Percentiles rank a stretch among this genome's conserved stretches.
Conservation (phyloP, 1,140 invertebrate genomes). For the Drosophila ficusphila region DNA sequence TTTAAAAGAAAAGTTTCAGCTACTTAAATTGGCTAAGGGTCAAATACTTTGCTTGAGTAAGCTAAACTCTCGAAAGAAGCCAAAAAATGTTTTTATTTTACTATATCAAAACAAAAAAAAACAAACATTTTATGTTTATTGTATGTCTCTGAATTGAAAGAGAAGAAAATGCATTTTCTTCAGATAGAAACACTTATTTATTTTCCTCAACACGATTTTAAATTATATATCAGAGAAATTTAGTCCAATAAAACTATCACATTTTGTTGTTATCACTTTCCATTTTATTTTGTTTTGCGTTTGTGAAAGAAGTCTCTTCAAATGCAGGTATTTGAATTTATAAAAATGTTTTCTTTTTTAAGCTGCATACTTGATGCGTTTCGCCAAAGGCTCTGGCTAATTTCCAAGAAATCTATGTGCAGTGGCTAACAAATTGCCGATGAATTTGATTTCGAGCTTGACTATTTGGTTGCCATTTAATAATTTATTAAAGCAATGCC, state of each 20-base stretch:
- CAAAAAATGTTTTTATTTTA: no score
- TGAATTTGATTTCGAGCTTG: conserved; percentile 26
- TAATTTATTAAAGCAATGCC: conserved; percentile 56
- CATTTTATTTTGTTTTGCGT: background rate
- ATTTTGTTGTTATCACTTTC: background rate
- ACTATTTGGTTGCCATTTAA: conserved; percentile 13
- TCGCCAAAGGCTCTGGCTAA: conserved; percentile 2
- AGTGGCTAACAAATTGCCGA: conserved; percentile 28
- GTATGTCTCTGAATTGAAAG: no score
- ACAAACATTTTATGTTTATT: no score
- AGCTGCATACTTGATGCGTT: conserved; percentile 7
- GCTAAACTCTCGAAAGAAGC: no score
- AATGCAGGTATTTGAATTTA: conserved; percentile 1
- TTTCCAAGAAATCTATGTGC: conserved; percentile 9
- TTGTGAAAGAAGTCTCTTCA: background rate
- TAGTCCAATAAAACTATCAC: background rate
- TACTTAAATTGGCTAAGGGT: background rate
- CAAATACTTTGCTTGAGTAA: background rate
- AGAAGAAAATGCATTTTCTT: no score
- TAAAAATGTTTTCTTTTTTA: background rate
- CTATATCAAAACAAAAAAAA: no score
- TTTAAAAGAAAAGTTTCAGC: background rate
- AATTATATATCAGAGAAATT: background rate
- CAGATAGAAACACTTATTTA: no score
- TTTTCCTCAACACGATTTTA: no score